phyloP scores from a whole-genome alignment of 2,797 vertebrate genomes.

The Myiotriccus ornatus region DNA sequence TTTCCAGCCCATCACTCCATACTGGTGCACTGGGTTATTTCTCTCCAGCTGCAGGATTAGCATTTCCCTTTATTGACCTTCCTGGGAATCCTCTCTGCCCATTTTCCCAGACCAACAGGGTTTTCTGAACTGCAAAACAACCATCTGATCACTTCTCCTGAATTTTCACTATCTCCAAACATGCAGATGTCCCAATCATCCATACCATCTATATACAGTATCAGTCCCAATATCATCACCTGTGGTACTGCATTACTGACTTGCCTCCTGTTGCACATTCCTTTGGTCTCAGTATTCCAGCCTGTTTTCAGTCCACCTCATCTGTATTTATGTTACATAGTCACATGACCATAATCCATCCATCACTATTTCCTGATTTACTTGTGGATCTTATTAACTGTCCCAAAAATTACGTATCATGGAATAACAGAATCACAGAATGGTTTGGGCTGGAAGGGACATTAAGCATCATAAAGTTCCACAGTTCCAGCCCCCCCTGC shows the following conservation, averaged over 20 bases:
- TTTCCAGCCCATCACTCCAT: background rate
- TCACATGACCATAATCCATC: background rate
- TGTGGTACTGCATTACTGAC: background rate
- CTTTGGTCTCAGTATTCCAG: background rate
- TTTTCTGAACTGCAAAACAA: background rate
- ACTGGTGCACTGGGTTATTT: background rate
- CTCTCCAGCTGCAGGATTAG: background rate
- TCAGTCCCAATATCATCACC: background rate
- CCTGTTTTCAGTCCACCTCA: background rate
- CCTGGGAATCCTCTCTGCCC: background rate
- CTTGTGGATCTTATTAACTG: background rate
- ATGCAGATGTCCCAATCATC: background rate
- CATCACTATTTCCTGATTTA: background rate
- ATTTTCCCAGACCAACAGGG: background rate
- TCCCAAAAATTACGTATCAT: background rate
- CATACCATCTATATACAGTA: background rate
- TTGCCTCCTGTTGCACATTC: background rate
- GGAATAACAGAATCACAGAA: rapidly evolving
- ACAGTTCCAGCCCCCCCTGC: background rate
- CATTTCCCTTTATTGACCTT: background rate
- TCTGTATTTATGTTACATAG: background rate
- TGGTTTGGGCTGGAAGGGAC: background rate
- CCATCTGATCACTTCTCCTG: background rate
- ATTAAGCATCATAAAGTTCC: background rate
- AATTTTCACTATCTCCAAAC: background rate